Base-by-base conservation (phyloP, 2,113 vertebrate genomes). In the Pelodiscus sinensis region DNA sequence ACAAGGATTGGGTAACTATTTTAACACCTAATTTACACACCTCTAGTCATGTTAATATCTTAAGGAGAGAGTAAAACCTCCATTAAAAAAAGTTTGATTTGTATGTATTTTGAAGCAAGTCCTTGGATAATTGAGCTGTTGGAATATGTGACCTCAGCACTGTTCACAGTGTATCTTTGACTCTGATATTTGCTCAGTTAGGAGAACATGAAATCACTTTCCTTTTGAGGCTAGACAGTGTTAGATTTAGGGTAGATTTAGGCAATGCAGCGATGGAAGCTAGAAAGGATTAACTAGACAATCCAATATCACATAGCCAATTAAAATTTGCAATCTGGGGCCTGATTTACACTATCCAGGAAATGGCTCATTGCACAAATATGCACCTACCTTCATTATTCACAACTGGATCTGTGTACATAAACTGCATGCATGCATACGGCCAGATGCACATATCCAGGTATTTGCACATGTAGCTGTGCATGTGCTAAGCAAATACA, bases 201-300 rank as follows among this genome's bases (percentile, higher is more conserved):
- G 44, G 58, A 86, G 65, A 94, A 93, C 21, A 84, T 29, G 90
- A 89, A 83, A 27, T 52, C 85, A 31, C 81, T 94, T 91, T 75
- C 31, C 24, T 92, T 82, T 81, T 82, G 81, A 94, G 87, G 62
- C 86, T 5, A 79, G 54, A 85, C 44, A 44, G 44, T 44, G 29
- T 94, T 60, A 51, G 50, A 89, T 89, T 95, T 93, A 57, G 44
- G 79, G 94, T 79, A 35, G 35, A 71, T 54, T 91, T 86, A 52
- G 83, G 77, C 55, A 89, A 86, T 16, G 79, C 3, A 68, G 38
- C n/a, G 80, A 86, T 86, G 35, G 52, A 92, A 94, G 51, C 24
- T 29, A 31, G 60, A 65, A 65, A 65, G 27, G 29, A 31, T 65
- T 65, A 65, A 65, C 27, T 29, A 65, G 14, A 65, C 60, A 65